Percentiles rank a stretch among this genome's conserved stretches.
These are phyloP conservation scores for Zelostemma sp. DNA, from an alignment of 1,140 invertebrate genomes.

Conservation along the genomic window DNA sequence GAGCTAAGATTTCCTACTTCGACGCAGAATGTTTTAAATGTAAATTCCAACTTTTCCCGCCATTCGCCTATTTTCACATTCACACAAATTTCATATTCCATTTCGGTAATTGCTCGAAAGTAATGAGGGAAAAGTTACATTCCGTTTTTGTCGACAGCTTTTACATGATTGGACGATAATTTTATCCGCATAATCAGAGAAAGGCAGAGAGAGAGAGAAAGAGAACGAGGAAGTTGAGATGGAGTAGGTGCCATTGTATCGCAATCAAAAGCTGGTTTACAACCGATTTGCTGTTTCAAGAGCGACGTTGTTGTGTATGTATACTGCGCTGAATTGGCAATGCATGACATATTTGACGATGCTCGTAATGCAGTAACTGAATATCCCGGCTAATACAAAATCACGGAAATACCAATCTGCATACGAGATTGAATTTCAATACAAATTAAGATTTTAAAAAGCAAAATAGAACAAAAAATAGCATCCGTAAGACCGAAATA, in stretches of 20 bases:
- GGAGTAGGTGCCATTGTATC: constrained; percentile 1
- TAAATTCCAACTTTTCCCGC: background rate
- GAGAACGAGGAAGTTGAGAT: background rate
- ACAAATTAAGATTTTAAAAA: background rate
- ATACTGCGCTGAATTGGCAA: constrained; percentile 14
- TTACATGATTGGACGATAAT: constrained; percentile 3
- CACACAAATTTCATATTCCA: background rate
- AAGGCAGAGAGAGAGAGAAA: background rate
- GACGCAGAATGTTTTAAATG: background rate
- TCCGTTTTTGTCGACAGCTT: background rate
- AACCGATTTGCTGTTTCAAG: constrained; percentile 17
- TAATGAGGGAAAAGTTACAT: background rate
- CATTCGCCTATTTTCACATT: background rate
- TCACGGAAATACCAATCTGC: constrained; percentile 2
- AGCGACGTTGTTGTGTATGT: constrained; percentile 14
- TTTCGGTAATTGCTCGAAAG: constrained; percentile 1
- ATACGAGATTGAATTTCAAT: background rate
- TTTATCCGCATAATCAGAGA: constrained; percentile 4
- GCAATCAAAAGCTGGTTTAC: constrained; percentile 5
- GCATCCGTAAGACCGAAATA: too few relatives aligned
- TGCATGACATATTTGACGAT: constrained; percentile 14
- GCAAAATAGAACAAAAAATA: too few relatives aligned
- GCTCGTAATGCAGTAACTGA: background rate
- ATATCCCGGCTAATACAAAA: background rate
- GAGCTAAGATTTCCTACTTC: background rate